These are phyloP conservation scores for Cheilosia scutellata DNA, from an alignment of 2,888 invertebrate species.

Conservation along the genomic window DNA sequence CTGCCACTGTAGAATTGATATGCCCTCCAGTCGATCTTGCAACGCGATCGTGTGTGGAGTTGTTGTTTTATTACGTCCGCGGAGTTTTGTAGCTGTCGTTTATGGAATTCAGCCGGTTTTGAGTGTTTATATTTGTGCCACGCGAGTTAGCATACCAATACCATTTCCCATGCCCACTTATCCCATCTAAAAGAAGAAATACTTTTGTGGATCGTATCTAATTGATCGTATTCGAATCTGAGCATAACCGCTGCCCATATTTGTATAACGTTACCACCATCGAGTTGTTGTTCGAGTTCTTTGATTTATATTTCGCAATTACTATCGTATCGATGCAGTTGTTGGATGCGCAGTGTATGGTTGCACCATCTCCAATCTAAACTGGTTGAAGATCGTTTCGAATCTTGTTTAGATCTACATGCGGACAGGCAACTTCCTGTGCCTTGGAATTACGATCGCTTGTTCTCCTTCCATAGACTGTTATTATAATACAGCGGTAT, in stretches of 20 bases:
- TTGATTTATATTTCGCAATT: constrained; percentile 56
- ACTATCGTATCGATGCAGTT: not conserved
- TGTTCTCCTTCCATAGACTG: not conserved
- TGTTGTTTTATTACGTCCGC: constrained; percentile 19
- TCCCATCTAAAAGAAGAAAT: constrained; percentile 22
- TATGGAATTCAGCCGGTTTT: constrained; percentile 64
- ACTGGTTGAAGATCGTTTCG: constrained; percentile 29
- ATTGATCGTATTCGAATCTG: constrained; percentile 29
- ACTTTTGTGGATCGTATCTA: constrained; percentile 63
- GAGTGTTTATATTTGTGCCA: constrained; percentile 53
- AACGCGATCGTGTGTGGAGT: constrained; percentile 72
- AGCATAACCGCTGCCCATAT: not conserved
- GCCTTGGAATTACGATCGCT: constrained; percentile 19
- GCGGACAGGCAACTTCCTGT: constrained; percentile 46
- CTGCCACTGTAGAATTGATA: constrained; percentile 56
- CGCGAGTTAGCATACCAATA: constrained; percentile 13
- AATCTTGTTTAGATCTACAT: constrained; percentile 31
- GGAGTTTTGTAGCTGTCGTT: not conserved
- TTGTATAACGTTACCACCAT: constrained; percentile 19
- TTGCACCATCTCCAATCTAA: constrained; percentile 34
- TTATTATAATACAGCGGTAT: constrained; percentile 3
- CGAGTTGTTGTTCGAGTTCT: constrained; percentile 47
- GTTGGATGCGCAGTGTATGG: constrained; percentile 24
- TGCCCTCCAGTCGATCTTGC: constrained; percentile 75
- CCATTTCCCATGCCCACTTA: not conserved